A percentile compares a stretch with the other conserved stretches of the same genome.
phyloP scores from a whole-genome alignment of 2,888 invertebrate genomes.

The Arrhopalites spinosus region DNA sequence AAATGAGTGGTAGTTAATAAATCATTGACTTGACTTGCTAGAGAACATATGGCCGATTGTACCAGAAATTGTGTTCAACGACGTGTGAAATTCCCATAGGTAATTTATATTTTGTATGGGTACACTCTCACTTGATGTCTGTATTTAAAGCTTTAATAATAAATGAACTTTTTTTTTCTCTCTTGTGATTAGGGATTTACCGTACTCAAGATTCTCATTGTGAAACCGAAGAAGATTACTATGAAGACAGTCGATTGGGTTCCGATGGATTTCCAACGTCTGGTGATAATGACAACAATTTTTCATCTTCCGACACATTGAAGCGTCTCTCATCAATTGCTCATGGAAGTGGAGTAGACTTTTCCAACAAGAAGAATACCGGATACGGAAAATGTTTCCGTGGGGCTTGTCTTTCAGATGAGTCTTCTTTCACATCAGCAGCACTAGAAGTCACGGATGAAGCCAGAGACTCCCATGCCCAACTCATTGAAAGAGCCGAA shows the following conservation, averaged over 20 bases:
- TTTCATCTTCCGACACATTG: slow-evolving; percentile 49
- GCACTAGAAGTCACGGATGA: slow-evolving; percentile 59
- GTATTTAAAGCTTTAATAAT: no score
- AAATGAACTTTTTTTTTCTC: no score
- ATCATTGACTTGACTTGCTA: no score
- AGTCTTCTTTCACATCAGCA: slow-evolving; percentile 52
- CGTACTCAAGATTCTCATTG: slow-evolving; percentile 82
- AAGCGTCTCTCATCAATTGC: slow-evolving; percentile 41
- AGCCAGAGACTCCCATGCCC: slow-evolving; percentile 84
- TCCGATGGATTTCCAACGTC: slow-evolving; percentile 36
- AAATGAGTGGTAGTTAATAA: no score
- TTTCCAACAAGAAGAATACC: neutral
- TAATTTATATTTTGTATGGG: no score
- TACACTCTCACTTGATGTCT: no score
- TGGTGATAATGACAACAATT: slow-evolving; percentile 41
- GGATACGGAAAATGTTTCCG: slow-evolving; percentile 42
- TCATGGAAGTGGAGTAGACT: slow-evolving; percentile 31
- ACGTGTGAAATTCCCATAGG: slow-evolving; percentile 97
- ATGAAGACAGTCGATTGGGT: slow-evolving; percentile 40
- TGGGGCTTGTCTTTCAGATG: slow-evolving; percentile 52
- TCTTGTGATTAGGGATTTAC: slow-evolving; percentile 71
- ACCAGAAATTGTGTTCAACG: slow-evolving; percentile 97
- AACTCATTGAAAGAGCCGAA: slow-evolving; percentile 92
- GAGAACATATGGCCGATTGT: slow-evolving; percentile 94
- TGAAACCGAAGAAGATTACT: slow-evolving; percentile 52